Percentiles rank a stretch among this genome's conserved stretches.
Evolutionary conservation across 2,888 invertebrate species (phyloP).

Genomic region (Synergus umbraculus): DNA sequence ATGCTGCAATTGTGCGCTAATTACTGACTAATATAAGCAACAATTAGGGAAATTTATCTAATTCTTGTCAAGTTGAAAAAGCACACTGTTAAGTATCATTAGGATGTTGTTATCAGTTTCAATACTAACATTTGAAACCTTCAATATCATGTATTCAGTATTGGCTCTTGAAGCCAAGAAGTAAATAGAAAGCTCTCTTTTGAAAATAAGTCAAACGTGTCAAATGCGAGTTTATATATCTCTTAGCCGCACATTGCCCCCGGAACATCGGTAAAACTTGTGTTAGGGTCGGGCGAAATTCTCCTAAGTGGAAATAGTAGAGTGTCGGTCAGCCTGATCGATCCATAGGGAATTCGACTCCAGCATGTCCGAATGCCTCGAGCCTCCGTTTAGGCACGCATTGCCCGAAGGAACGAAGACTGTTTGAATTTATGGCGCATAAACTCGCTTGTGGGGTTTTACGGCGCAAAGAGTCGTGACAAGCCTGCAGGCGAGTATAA

Average conservation of each 20-base stretch:
- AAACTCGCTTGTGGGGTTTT: slow-evolving; percentile 68
- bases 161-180: background rate
- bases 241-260: slow-evolving; percentile 4
- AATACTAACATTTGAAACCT: no score
- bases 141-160: no score
- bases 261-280: slow-evolving; percentile 10
- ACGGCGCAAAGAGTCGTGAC: slow-evolving; percentile 65
- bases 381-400: slow-evolving; percentile 60
- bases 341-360: slow-evolving; percentile 42
- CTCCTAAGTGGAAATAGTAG: slow-evolving; percentile 42
- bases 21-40: slow-evolving; percentile 4
- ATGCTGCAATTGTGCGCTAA: slow-evolving; percentile 30
- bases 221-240: background rate
- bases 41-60: slow-evolving; percentile 19
- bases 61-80: background rate
- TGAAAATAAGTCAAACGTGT: background rate
- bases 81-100: no score
- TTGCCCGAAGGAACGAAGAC: slow-evolving; percentile 61
- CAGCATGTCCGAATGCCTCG: slow-evolving; percentile 47
- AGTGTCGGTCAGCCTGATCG: slow-evolving; percentile 42
- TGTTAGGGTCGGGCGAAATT: slow-evolving; percentile 31
- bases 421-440: slow-evolving; percentile 74
- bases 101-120: no score
- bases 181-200: background rate
- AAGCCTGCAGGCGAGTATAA: slow-evolving; percentile 55